Percentiles rank a stretch among this genome's conserved stretches.
These are phyloP conservation scores for Gracilinanus agilis DNA, from an alignment of 2,113 vertebrate species.

Conservation along the genomic window DNA sequence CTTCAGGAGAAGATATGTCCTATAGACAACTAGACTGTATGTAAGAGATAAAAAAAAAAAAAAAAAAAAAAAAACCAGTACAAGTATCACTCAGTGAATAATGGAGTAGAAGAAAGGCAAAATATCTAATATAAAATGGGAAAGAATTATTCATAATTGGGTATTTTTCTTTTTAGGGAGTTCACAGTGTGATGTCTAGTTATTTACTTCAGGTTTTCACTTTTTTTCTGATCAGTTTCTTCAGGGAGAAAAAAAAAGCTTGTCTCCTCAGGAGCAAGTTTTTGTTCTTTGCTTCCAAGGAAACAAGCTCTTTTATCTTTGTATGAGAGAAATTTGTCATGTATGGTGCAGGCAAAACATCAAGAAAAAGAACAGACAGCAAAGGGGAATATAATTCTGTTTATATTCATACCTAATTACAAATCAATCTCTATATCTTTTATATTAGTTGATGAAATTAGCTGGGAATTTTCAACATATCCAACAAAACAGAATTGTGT, in stretches of 20 bases:
- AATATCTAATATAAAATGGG: slow-evolving; percentile 58
- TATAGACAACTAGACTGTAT: slow-evolving; percentile 46
- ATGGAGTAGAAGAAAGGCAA: slow-evolving; percentile 65
- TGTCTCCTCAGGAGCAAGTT: slow-evolving; percentile 78
- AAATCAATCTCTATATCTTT: slow-evolving; percentile 41
- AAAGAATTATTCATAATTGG: slow-evolving; percentile 64
- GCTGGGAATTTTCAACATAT: slow-evolving; percentile 14
- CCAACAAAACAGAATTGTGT: neutral
- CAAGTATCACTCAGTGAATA: slow-evolving; percentile 45
- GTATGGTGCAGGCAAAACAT: slow-evolving; percentile 73
- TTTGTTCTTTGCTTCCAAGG: slow-evolving; percentile 80
- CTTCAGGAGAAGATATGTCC: slow-evolving; percentile 33
- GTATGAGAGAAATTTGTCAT: slow-evolving; percentile 76
- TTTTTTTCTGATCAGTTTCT: slow-evolving; percentile 77
- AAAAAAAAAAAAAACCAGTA: slow-evolving; percentile 53
- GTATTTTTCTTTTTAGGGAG: slow-evolving; percentile 56
- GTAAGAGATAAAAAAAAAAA: slow-evolving; percentile 53
- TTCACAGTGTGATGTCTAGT: slow-evolving; percentile 74
- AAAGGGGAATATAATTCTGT: slow-evolving; percentile 70
- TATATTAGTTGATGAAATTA: slow-evolving; percentile 51
- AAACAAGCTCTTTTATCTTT: slow-evolving; percentile 82
- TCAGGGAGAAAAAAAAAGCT: slow-evolving; percentile 73
- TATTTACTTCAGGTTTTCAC: slow-evolving; percentile 78
- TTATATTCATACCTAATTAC: slow-evolving; percentile 50
- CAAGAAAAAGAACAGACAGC: slow-evolving; percentile 74